Conservation (phyloP, 2,888 invertebrate genomes). For the Agonopterix arenella region DNA sequence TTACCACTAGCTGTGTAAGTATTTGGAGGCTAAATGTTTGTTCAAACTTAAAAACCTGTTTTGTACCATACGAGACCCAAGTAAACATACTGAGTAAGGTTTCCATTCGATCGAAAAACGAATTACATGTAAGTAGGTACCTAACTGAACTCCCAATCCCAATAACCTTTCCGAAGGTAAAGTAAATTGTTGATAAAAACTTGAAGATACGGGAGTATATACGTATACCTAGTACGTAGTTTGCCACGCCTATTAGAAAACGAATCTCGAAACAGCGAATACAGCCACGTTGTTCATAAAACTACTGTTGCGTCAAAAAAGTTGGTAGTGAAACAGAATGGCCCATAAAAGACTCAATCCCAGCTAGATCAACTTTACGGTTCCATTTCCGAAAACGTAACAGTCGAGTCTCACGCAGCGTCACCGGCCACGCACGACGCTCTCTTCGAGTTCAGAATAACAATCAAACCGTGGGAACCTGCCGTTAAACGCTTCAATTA, state of each 20-base stretch:
- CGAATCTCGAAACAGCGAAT: no score
- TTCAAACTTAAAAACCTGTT: slow-evolving; percentile 8
- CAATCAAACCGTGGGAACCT: slow-evolving; percentile 67
- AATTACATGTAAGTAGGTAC: no score
- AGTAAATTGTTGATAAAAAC: no score
- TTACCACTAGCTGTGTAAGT: slow-evolving; percentile 9
- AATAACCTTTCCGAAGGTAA: no score
- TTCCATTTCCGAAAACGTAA: slow-evolving; percentile 42
- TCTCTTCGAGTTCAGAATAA: slow-evolving; percentile 53
- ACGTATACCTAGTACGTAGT: no score
- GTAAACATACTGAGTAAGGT: no score
- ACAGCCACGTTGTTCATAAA: background rate
- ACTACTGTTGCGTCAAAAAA: background rate
- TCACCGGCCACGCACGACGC: slow-evolving; percentile 52
- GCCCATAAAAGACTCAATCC: background rate
- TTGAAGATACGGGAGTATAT: no score
- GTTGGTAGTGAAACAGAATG: background rate
- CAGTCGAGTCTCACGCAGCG: slow-evolving; percentile 35
- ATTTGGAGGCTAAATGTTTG: slow-evolving; percentile 11
- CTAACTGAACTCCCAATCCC: no score
- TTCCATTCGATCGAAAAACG: no score
- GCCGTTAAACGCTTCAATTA: slow-evolving; percentile 50
- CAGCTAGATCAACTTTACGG: slow-evolving; percentile 12
- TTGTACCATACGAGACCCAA: background rate
- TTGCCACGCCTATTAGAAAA: no score